These are phyloP conservation scores for Micronycteris hirsuta DNA, from an alignment of 2,113 vertebrate genomes.

Conservation along the genomic window DNA sequence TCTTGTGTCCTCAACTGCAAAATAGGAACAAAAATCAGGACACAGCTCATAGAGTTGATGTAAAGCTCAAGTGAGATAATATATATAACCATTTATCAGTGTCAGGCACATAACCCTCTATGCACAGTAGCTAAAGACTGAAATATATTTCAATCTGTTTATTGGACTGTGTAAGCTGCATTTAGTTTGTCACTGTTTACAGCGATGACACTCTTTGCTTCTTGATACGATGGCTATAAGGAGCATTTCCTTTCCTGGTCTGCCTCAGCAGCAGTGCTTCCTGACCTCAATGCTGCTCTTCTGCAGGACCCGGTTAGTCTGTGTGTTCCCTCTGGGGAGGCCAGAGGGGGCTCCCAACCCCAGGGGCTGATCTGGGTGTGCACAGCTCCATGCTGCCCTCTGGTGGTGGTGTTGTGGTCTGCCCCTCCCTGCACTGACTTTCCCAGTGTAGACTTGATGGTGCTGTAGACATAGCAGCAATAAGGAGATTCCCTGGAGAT, in stretches of 20 bases:
- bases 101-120: background rate
- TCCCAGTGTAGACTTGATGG: background rate
- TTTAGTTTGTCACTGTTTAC: background rate
- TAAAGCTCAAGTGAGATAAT: background rate
- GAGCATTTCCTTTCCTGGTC: background rate
- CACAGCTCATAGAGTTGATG: background rate
- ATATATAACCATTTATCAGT: background rate
- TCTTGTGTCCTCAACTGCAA: background rate
- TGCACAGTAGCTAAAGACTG: background rate
- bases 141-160: background rate
- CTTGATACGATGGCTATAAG: background rate
- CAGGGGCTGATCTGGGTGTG: background rate
- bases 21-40: background rate
- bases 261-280: background rate
- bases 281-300: background rate
- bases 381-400: constrained; percentile 60
- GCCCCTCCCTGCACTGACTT: background rate
- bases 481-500: background rate
- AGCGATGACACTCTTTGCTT: background rate
- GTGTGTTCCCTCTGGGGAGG: background rate
- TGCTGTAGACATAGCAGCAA: background rate
- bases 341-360: background rate
- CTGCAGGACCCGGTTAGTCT: background rate
- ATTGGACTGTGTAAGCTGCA: background rate
- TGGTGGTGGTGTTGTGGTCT: constrained; percentile 1